These are phyloP conservation scores for Apeira syringaria DNA, from an alignment of 2,888 invertebrate genomes.

Conservation along the genomic window DNA sequence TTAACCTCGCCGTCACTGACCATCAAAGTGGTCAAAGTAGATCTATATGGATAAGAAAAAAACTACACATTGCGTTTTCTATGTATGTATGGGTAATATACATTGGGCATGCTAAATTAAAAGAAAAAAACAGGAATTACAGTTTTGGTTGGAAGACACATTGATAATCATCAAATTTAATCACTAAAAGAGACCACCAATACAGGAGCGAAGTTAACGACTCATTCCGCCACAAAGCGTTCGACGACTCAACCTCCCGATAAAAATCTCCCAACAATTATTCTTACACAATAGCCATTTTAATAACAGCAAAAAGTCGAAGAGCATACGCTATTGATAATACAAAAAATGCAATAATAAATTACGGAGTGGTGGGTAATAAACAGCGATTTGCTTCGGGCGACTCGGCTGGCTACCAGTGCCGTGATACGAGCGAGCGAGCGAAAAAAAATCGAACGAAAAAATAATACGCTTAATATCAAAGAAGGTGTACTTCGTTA, in stretches of 20 bases:
- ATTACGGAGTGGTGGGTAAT: slow-evolving; percentile 78
- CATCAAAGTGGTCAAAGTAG: not conserved
- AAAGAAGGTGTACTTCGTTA: slow-evolving; percentile 81
- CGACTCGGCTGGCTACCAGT: slow-evolving; percentile 78
- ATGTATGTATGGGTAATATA: too few species aligned
- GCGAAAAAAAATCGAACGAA: slow-evolving; percentile 52
- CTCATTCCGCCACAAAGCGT: slow-evolving; percentile 46
- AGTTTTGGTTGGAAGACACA: slow-evolving; percentile 4
- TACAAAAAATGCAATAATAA: slow-evolving; percentile 83
- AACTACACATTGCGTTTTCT: too few species aligned
- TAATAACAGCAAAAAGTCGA: slow-evolving; percentile 75
- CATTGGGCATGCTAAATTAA: slow-evolving; percentile 13
- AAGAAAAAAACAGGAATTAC: not conserved
- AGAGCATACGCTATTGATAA: slow-evolving; percentile 79
- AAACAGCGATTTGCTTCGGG: slow-evolving; percentile 80
- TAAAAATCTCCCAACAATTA: slow-evolving; percentile 72
- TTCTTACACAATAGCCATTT: slow-evolving; percentile 82
- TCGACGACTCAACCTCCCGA: slow-evolving; percentile 56
- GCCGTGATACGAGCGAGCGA: slow-evolving; percentile 43
- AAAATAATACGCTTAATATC: slow-evolving; percentile 82
- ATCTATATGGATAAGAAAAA: too few species aligned
- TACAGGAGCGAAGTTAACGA: slow-evolving; percentile 19
- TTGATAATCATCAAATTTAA: slow-evolving; percentile 13
- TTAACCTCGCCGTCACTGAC: too few species aligned
- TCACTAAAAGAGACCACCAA: slow-evolving; percentile 17